phyloP scores from a whole-genome alignment of 2,888 invertebrate genomes.

The Andrena minutula region DNA sequence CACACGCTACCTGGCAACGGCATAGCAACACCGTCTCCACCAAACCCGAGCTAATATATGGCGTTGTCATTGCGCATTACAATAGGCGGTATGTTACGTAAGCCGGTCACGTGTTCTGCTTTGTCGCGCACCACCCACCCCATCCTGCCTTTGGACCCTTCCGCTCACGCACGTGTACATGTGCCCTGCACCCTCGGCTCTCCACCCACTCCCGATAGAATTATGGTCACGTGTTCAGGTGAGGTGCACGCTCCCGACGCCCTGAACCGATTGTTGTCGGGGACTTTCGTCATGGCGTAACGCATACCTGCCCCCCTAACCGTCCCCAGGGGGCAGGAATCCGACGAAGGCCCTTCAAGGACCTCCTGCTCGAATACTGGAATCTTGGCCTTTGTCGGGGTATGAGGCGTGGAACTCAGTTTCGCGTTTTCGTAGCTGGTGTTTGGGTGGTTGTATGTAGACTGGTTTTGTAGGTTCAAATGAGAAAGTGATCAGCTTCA shows the following conservation, averaged over 20 bases:
- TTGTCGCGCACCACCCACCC: slow-evolving; percentile 53
- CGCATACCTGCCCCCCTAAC: background rate
- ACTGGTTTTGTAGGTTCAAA: background rate
- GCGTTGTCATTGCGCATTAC: slow-evolving; percentile 73
- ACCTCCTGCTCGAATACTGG: background rate
- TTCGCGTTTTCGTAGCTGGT: background rate
- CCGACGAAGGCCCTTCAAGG: background rate
- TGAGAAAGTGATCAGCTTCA: background rate
- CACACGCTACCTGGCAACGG: slow-evolving; percentile 55
- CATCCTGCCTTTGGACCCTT: slow-evolving; percentile 28
- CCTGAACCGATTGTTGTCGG: slow-evolving; percentile 53
- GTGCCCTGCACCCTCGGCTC: slow-evolving; percentile 40
- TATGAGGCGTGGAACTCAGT: background rate
- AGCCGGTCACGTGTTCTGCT: slow-evolving; percentile 78
- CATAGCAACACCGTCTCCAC: slow-evolving; percentile 56
- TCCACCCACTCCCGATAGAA: slow-evolving; percentile 53
- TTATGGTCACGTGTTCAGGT: slow-evolving; percentile 79
- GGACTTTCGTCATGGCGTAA: slow-evolving; percentile 46
- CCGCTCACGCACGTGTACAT: slow-evolving; percentile 68
- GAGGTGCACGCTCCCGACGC: slow-evolving; percentile 73
- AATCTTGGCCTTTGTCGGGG: slow-evolving; percentile 2
- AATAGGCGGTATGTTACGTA: slow-evolving; percentile 72
- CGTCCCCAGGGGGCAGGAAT: background rate
- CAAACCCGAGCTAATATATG: slow-evolving; percentile 67
- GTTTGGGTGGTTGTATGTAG: background rate